Percentiles rank a stretch among this genome's conserved stretches.
These are phyloP conservation scores for Drosophila mercatorum DNA, from an alignment of 2,888 invertebrate species.

Conservation along the genomic window DNA sequence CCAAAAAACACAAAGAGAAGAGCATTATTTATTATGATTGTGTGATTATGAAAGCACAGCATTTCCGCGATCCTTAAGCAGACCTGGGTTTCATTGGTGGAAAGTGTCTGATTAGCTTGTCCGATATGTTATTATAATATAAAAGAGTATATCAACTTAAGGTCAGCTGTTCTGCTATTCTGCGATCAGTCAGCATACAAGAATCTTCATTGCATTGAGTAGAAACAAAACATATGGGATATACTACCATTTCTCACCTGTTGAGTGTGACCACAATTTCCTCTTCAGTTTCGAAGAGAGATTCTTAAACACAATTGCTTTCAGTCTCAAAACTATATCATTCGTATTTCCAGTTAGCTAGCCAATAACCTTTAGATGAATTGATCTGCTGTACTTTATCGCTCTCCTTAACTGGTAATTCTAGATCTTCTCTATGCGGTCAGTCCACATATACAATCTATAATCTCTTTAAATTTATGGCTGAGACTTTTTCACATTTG, in stretches of 20 bases:
- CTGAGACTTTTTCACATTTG: constrained; percentile 51
- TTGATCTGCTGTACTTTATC: constrained; percentile 5
- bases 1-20: background rate
- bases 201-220: no score
- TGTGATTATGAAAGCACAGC: background rate
- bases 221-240: no score
- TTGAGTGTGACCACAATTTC: no score
- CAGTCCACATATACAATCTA: constrained; percentile 18
- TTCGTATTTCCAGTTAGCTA: constrained; percentile 2
- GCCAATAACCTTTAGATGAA: constrained; percentile 23
- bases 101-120: background rate
- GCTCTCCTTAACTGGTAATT: constrained; percentile 26
- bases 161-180: no score
- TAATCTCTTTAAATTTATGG: constrained; percentile 58
- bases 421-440: constrained; percentile 14
- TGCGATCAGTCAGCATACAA: no score
- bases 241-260: no score
- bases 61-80: background rate
- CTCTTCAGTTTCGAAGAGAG: no score
- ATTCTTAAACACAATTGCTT: no score
- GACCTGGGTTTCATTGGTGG: background rate
- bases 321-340: background rate
- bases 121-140: background rate
- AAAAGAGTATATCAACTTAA: no score
- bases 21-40: constrained; percentile 32